phyloP scores from a whole-genome alignment of 2,888 invertebrate genomes.

The Eucriotettix oculatus region DNA sequence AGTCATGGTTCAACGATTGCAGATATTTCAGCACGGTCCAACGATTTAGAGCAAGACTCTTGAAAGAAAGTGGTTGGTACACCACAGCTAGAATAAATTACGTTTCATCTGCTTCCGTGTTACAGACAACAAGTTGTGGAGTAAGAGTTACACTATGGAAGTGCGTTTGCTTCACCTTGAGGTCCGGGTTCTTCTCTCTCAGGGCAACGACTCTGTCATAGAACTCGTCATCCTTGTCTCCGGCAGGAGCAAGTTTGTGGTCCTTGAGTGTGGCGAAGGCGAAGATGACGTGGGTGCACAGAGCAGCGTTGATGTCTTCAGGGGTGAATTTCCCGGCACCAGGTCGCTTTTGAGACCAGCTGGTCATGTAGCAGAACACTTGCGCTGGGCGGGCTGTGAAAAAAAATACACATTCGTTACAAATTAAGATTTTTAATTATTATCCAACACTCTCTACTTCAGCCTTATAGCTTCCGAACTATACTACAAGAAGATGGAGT shows the following conservation, averaged over 20 bases:
- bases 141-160: no score
- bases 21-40: no score
- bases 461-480: no score
- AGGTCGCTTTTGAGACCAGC: conserved; percentile 87
- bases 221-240: conserved; percentile 68
- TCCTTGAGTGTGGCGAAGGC: conserved; percentile 87
- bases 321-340: conserved; percentile 78
- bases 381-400: conserved; percentile 61
- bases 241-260: conserved; percentile 61
- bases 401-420: not conserved
- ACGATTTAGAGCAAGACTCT: no score
- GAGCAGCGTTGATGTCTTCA: conserved; percentile 69
- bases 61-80: no score
- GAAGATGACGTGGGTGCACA: conserved; percentile 90
- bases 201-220: conserved; percentile 72
- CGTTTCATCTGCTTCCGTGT: no score
- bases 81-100: no score
- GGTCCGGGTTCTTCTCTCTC: conserved; percentile 71
- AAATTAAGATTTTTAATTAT: not conserved
- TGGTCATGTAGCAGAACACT: conserved; percentile 89
- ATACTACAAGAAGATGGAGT: no score
- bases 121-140: no score
- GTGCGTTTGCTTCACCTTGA: conserved; percentile 43
- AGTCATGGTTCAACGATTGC: no score
- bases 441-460: no score